These are phyloP conservation scores for Penaeus monodon DNA, from an alignment of 2,888 invertebrate genomes.

Conservation along the genomic window DNA sequence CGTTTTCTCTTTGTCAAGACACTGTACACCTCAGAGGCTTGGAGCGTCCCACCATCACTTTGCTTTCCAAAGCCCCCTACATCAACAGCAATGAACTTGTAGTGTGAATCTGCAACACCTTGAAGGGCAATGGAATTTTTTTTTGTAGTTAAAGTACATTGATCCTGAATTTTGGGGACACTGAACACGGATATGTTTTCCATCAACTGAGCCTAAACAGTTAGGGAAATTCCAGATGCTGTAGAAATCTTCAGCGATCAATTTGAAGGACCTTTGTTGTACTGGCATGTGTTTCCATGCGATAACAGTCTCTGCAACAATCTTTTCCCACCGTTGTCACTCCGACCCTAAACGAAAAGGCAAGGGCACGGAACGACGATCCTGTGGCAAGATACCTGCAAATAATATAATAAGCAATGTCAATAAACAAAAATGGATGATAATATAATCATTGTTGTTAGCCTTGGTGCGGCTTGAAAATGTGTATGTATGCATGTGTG, in stretches of 20 bases:
- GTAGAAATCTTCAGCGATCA: slow-evolving; percentile 46
- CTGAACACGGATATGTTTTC: slow-evolving; percentile 65
- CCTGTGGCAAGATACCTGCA: slow-evolving; percentile 34
- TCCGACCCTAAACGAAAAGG: slow-evolving; percentile 28
- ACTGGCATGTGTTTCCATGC: slow-evolving; percentile 26
- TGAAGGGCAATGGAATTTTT: slow-evolving; percentile 56
- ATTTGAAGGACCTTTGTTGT: neutral
- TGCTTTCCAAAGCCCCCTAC: slow-evolving; percentile 44
- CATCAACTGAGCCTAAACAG: slow-evolving; percentile 66
- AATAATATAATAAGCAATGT: slow-evolving; percentile 11
- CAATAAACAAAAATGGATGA: no score
- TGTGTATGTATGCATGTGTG: slow-evolving; percentile 2
- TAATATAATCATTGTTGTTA: slow-evolving; percentile 5
- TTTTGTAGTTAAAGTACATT: slow-evolving; percentile 56
- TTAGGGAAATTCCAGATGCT: slow-evolving; percentile 66
- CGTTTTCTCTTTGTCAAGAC: slow-evolving; percentile 14
- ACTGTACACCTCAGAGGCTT: slow-evolving; percentile 34
- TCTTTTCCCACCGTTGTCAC: slow-evolving; percentile 28
- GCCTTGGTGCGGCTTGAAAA: neutral
- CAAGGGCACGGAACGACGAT: slow-evolving; percentile 26
- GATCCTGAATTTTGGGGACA: slow-evolving; percentile 60
- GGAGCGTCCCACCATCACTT: slow-evolving; percentile 34
- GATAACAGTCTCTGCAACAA: slow-evolving; percentile 41
- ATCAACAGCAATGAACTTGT: slow-evolving; percentile 55
- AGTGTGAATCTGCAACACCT: slow-evolving; percentile 57